Percentiles rank a stretch among this genome's conserved stretches.
Evolutionary conservation across 1,140 invertebrate species (phyloP).

Genomic region (Homalodisca vitripennis): DNA sequence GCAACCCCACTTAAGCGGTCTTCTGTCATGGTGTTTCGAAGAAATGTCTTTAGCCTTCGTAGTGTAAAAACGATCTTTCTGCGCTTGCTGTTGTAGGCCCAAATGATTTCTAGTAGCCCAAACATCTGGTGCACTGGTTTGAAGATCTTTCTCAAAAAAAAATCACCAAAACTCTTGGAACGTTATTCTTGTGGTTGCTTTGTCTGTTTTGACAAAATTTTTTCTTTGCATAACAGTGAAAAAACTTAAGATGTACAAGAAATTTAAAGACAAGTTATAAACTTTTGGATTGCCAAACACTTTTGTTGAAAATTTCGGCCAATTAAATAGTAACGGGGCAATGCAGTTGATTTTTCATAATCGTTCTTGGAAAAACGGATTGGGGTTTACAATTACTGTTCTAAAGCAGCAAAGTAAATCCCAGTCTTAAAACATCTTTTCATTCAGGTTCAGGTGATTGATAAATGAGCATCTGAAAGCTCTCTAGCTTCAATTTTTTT

Average conservation of each 20-base stretch:
- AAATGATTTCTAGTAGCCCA: background rate
- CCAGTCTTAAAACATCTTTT: constrained; percentile 10
- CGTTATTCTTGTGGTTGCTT: constrained; percentile 2
- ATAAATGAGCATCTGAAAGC: background rate
- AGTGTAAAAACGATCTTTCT: background rate
- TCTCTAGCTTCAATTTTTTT: background rate
- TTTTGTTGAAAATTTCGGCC: background rate
- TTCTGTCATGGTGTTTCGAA: background rate
- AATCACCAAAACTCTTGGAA: background rate
- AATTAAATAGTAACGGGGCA: background rate
- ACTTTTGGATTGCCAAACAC: constrained; percentile 16
- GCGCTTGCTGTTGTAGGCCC: background rate
- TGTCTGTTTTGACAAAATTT: constrained; percentile 9
- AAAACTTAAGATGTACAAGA: constrained; percentile 10
- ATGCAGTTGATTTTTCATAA: constrained; percentile 13
- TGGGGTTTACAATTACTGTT: constrained; percentile 11
- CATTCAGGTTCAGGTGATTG: background rate
- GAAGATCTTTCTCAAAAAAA: background rate
- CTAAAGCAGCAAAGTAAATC: constrained; percentile 6
- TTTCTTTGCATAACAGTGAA: constrained; percentile 8
- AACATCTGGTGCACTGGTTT: background rate
- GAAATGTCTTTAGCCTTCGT: background rate
- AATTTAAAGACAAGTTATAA: constrained; percentile 13
- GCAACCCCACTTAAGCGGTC: background rate
- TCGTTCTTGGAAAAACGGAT: constrained; percentile 11